These are phyloP conservation scores for Drosophila peninsularis DNA, from an alignment of 2,888 invertebrate species.

Conservation along the genomic window DNA sequence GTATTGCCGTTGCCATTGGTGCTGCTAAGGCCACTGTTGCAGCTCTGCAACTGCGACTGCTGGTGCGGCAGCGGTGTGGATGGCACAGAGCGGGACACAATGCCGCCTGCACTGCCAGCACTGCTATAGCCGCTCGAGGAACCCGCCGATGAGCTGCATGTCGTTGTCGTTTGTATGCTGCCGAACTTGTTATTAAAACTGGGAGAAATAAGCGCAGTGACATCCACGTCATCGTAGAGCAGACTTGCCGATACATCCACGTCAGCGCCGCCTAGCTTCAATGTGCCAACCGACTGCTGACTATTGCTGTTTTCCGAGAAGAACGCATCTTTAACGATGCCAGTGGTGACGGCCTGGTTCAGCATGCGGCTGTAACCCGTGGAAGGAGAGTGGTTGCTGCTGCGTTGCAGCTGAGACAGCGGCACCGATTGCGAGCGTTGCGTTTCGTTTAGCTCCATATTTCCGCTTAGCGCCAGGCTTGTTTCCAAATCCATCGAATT, in stretches of 20 bases:
- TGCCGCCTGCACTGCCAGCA: slow-evolving; percentile 73
- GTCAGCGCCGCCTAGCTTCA: slow-evolving; percentile 64
- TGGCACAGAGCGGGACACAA: slow-evolving; percentile 89
- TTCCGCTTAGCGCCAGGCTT: slow-evolving; percentile 68
- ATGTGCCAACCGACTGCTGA: slow-evolving; percentile 62
- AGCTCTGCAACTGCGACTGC: slow-evolving; percentile 43
- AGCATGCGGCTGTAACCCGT: slow-evolving; percentile 78
- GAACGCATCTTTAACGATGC: slow-evolving; percentile 49
- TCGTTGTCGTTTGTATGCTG: slow-evolving; percentile 73
- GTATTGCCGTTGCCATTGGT: slow-evolving; percentile 43
- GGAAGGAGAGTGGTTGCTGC: slow-evolving; percentile 76
- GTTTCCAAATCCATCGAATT: slow-evolving; percentile 83
- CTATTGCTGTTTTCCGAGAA: slow-evolving; percentile 81
- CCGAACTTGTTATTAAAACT: slow-evolving; percentile 80
- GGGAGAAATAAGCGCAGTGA: slow-evolving; percentile 79
- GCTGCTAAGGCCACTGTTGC: slow-evolving; percentile 29
- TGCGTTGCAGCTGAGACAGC: slow-evolving; percentile 83
- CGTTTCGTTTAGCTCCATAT: slow-evolving; percentile 66
- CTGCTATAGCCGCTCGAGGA: slow-evolving; percentile 82
- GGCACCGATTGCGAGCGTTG: slow-evolving; percentile 92
- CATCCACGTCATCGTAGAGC: slow-evolving; percentile 74
- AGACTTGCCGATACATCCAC: slow-evolving; percentile 67
- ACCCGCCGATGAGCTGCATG: slow-evolving; percentile 80
- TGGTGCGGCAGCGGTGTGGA: slow-evolving; percentile 88
- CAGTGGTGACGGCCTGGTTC: slow-evolving; percentile 29